Conservation (phyloP, 2,888 invertebrate species). For the Eueremaeus valkanovi region DNA sequence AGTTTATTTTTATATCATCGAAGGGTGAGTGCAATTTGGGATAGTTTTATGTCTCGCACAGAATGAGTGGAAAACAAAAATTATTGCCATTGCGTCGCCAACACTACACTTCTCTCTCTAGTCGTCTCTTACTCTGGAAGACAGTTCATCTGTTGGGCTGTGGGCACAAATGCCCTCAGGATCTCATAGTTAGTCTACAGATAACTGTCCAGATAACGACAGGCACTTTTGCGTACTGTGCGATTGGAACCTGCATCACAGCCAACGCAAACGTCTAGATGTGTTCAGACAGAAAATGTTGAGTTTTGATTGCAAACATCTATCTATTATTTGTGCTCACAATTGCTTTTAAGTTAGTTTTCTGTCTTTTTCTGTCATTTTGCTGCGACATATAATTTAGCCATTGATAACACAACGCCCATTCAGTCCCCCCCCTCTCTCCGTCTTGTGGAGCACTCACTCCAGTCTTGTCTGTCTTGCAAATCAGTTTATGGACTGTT, state of each 20-base stretch:
- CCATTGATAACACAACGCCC: slow-evolving; percentile 16
- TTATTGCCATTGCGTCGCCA: slow-evolving; percentile 21
- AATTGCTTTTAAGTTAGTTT: not conserved
- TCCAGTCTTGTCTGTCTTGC: not conserved
- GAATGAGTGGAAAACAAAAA: not conserved
- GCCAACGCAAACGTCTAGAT: not conserved
- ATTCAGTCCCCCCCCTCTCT: not conserved
- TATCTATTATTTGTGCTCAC: slow-evolving; percentile 12
- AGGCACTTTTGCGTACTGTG: slow-evolving; percentile 2
- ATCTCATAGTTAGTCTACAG: slow-evolving; percentile 20
- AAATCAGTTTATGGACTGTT: slow-evolving; percentile 17
- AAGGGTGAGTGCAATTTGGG: slow-evolving; percentile 12
- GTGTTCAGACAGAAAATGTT: not conserved
- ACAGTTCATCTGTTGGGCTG: not conserved
- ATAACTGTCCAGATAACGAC: slow-evolving; percentile 16
- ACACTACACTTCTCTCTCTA: not conserved
- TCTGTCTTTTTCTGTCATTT: not conserved
- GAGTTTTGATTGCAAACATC: slow-evolving; percentile 7
- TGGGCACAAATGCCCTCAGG: not conserved
- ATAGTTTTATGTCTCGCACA: not conserved
- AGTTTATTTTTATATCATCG: slow-evolving; percentile 13
- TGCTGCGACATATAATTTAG: not conserved
- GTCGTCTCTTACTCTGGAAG: too few species aligned
- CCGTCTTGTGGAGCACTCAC: not conserved
- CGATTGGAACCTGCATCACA: not conserved